Conservation (phyloP, 2,113 vertebrate species). For the Lagopus muta region DNA sequence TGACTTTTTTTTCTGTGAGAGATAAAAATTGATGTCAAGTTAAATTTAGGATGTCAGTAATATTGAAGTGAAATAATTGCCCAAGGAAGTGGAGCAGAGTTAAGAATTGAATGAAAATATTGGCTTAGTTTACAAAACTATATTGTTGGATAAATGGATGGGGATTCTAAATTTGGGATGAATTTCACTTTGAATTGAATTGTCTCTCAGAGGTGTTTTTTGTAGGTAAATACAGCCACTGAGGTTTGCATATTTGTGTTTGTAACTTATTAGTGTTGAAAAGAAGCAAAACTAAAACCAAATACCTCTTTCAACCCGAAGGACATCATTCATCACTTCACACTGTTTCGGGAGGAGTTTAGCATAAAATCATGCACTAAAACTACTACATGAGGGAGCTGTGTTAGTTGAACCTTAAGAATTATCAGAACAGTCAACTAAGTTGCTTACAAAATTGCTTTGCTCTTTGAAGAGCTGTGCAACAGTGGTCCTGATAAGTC, state of each 20-base stretch:
- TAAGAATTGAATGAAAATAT: not conserved
- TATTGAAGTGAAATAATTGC: not conserved
- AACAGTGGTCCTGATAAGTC: not conserved
- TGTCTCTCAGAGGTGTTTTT: conserved; percentile 42
- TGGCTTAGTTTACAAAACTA: conserved; percentile 39
- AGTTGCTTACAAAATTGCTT: not conserved
- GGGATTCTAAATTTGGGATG: conserved; percentile 7
- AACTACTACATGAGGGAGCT: not conserved
- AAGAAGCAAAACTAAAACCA: conserved; percentile 11
- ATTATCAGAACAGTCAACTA: not conserved
- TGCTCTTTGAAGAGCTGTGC: not conserved
- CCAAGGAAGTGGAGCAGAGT: not conserved
- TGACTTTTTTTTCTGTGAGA: not conserved
- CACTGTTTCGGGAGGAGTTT: not conserved
- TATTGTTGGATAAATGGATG: not conserved
- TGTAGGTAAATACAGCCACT: not conserved
- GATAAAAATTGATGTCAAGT: not conserved
- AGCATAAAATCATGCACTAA: not conserved
- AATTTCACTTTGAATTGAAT: not conserved
- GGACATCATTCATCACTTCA: not conserved
- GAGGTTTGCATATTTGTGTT: not conserved
- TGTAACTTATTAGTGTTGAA: not conserved
- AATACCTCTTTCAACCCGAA: not conserved
- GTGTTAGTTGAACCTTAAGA: not conserved
- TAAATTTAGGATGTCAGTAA: conserved; percentile 25